Evolutionary conservation across 53 echinoderm and acorn worm genomes (phyloP).

Genomic region (Paelopatides confundens): DNA sequence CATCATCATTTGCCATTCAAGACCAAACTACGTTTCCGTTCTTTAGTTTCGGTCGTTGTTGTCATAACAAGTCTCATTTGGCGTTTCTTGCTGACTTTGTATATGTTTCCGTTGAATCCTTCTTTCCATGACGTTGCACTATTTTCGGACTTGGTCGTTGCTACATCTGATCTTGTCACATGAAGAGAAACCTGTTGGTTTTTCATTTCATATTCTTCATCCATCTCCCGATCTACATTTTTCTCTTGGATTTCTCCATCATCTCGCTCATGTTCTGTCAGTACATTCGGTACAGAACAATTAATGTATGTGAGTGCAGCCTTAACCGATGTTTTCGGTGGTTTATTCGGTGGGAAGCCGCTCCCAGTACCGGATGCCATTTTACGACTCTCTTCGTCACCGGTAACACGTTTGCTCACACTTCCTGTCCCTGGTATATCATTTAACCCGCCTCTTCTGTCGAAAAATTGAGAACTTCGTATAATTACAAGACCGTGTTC

Average conservation of each 20-base stretch:
- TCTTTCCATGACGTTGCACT: constrained; percentile 18
- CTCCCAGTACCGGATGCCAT: background rate
- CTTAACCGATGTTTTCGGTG: constrained; percentile 79
- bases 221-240: background rate
- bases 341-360: constrained; percentile 65
- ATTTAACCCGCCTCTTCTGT: background rate
- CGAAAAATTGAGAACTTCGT: constrained; percentile 10
- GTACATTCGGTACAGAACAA: constrained; percentile 52
- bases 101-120: constrained; percentile 26
- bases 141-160: background rate
- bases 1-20: background rate
- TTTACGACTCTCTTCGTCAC: constrained; percentile 8
- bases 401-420: background rate
- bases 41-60: background rate
- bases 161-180: background rate
- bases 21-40: background rate
- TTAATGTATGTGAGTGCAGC: constrained; percentile 32
- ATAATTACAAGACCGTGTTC: background rate
- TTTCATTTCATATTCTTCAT: background rate
- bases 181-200: background rate
- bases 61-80: background rate
- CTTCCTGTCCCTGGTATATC: constrained; percentile 16
- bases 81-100: constrained; percentile 11
- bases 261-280: background rate
- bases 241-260: background rate